Percentiles rank a stretch among this genome's conserved stretches.
Conservation (phyloP, 2,888 invertebrate species). For the Leucoptera coffeella region DNA sequence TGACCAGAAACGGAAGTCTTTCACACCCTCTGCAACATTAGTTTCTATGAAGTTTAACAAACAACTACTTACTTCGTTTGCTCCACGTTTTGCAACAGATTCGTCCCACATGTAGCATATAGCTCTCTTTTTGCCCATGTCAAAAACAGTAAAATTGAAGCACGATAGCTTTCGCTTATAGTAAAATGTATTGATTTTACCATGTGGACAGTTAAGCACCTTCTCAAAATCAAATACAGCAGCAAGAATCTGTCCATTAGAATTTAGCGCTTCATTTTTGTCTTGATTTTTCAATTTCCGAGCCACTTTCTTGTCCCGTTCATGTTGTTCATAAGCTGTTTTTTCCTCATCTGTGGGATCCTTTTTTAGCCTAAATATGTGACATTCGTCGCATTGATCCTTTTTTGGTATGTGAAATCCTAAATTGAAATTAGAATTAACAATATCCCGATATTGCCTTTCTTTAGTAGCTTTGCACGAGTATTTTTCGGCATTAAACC, state of each 20-base stretch:
- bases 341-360: not conserved
- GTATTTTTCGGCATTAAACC: too few species aligned
- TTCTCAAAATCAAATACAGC: not conserved
- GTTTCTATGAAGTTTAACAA: not conserved
- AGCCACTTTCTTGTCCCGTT: not conserved
- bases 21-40: not conserved
- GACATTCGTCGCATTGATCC: conserved; percentile 6
- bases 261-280: not conserved
- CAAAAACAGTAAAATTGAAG: not conserved
- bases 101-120: not conserved
- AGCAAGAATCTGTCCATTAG: not conserved
- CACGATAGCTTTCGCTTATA: not conserved
- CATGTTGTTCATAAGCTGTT: not conserved
- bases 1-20: too few species aligned
- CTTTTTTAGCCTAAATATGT: conserved; percentile 4
- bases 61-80: not conserved
- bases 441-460: too few species aligned
- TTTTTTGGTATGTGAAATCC: conserved; percentile 8
- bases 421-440: conserved; percentile 7
- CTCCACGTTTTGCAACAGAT: not conserved
- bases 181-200: not conserved
- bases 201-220: not conserved
- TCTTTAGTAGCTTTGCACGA: too few species aligned
- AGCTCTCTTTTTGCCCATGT: not conserved
- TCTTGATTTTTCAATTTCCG: not conserved